phyloP scores from a whole-genome alignment of 2,113 vertebrate species.

The Tiliqua scincoides region DNA sequence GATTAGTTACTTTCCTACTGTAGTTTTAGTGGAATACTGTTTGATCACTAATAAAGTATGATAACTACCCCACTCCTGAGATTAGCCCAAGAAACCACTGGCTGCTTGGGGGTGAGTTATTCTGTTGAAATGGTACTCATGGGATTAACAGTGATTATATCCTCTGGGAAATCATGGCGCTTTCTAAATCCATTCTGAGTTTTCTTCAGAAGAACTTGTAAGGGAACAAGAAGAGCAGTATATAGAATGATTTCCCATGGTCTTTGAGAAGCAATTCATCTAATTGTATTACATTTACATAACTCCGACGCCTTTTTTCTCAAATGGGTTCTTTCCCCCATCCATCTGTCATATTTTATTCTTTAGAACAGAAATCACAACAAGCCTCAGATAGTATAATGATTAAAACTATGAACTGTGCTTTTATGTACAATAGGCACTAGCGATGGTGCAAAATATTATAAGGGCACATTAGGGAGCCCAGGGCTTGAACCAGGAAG shows the following conservation, averaged over 20 bases:
- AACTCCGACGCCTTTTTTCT: constrained; percentile 52
- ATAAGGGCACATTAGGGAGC: background rate
- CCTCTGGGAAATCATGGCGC: constrained; percentile 70
- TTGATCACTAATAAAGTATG: constrained; percentile 55
- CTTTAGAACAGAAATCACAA: constrained; percentile 61
- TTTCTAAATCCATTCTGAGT: constrained; percentile 59
- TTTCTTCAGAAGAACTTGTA: constrained; percentile 67
- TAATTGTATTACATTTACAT: constrained; percentile 60
- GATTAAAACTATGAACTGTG: constrained; percentile 65
- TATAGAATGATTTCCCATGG: constrained; percentile 73
- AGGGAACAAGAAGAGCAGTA: constrained; percentile 63
- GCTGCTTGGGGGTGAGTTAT: constrained; percentile 27
- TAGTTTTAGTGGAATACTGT: constrained; percentile 4
- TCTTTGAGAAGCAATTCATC: constrained; percentile 68
- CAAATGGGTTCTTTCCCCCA: constrained; percentile 36
- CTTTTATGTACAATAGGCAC: constrained; percentile 53
- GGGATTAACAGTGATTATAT: constrained; percentile 43
- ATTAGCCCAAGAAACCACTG: constrained; percentile 50
- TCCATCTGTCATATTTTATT: constrained; percentile 66
- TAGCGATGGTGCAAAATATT: constrained; percentile 46
- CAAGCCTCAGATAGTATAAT: constrained; percentile 70
- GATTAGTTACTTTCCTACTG: background rate
- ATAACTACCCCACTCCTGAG: constrained; percentile 44
- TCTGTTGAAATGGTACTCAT: constrained; percentile 41
- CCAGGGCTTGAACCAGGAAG: background rate